Evolutionary conservation across 2,797 vertebrate genomes (phyloP).

Genomic region (Cuniculus paca): DNA sequence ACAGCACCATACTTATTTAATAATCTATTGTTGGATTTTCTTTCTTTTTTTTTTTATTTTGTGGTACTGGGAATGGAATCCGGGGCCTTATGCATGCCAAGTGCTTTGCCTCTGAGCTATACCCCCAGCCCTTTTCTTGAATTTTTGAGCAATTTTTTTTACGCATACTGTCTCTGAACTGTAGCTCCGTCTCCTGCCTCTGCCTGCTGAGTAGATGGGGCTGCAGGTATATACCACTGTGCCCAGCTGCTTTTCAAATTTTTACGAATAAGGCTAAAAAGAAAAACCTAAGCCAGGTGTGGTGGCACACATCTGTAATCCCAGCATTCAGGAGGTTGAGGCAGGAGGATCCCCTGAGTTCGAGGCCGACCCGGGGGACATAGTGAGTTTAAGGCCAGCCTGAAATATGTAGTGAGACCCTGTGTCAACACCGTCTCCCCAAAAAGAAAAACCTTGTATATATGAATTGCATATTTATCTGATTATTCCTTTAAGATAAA

Average conservation of each 20-base stretch:
- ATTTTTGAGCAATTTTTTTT: conserved; percentile 37
- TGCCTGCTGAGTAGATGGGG: not conserved
- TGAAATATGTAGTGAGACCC: not conserved
- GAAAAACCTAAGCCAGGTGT: not conserved
- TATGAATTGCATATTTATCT: conserved; percentile 59
- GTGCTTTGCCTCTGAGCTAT: not conserved
- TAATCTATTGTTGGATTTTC: conserved; percentile 62
- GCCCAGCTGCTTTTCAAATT: conserved; percentile 25
- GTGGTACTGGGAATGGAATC: not conserved
- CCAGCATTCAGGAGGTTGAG: not conserved
- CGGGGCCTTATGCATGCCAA: not conserved
- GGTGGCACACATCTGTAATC: not conserved
- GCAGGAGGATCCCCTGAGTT: not conserved
- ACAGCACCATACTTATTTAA: conserved; percentile 65
- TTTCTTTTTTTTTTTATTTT: not conserved
- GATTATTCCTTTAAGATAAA: conserved; percentile 60
- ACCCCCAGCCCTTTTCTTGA: not conserved
- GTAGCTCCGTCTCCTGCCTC: not conserved
- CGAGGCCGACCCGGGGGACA: not conserved
- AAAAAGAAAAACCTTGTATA: conserved; percentile 27
- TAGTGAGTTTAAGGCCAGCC: not conserved
- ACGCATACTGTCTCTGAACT: not conserved
- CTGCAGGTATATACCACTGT: not conserved
- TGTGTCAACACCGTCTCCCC: not conserved
- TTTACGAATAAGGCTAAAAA: conserved; percentile 39